Conservation (phyloP, 2,888 invertebrate species). For the Baronia brevicornis region DNA sequence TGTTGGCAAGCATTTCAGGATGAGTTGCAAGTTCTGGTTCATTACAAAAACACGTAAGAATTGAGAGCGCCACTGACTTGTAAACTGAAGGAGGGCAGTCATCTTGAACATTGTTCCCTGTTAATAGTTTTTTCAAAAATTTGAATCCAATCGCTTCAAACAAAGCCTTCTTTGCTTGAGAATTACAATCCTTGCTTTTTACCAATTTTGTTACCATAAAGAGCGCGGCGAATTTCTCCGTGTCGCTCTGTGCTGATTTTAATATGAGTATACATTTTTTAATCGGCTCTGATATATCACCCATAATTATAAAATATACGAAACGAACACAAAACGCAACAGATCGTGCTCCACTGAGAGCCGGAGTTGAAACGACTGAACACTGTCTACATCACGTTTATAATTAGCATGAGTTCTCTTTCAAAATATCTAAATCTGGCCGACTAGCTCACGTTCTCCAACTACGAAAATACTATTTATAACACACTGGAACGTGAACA, state of each 20-base stretch:
- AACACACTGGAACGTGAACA: conserved; percentile 66
- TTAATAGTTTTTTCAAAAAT: conserved; percentile 87
- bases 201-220: conserved; percentile 94
- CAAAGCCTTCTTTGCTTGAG: conserved; percentile 84
- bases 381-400: conserved; percentile 72
- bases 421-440: conserved; percentile 76
- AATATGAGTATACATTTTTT: conserved; percentile 89
- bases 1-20: conserved; percentile 87
- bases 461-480: conserved; percentile 72
- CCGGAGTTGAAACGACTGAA: conserved; percentile 49
- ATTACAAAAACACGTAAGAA: conserved; percentile 90
- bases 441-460: conserved; percentile 73
- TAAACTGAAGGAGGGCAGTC: conserved; percentile 93
- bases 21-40: conserved; percentile 87
- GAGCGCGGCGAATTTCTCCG: conserved; percentile 92
- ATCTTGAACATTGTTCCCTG: conserved; percentile 84
- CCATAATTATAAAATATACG: conserved; percentile 61
- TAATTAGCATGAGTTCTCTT: conserved; percentile 71
- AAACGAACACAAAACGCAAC: conserved; percentile 59
- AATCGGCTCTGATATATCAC: conserved; percentile 84
- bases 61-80: conserved; percentile 92
- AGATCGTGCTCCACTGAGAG: conserved; percentile 66
- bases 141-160: conserved; percentile 93
- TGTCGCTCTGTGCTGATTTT: conserved; percentile 87
- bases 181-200: conserved; percentile 86